Base-by-base conservation (phyloP, 2,888 invertebrate species). In the Mystacides longicornis region DNA sequence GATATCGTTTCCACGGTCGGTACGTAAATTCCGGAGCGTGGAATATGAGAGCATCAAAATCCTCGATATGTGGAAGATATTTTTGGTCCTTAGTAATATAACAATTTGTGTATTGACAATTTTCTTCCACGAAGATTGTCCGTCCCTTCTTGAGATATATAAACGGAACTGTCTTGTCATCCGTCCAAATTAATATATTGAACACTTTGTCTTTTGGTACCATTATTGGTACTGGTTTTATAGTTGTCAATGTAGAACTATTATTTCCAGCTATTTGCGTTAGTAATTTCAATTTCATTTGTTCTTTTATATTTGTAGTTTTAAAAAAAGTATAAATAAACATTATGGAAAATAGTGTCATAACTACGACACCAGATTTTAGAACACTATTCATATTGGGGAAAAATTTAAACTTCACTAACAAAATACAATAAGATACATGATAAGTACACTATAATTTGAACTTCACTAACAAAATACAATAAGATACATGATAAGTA, bases 111-210 rank as follows among this genome's bases (percentile, higher is more conserved):
- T 64, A 62, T 0, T 65, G 47, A 63, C 73, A 74, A 1, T 65
- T 65, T 51, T 64, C 65, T 2, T 63, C 60, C 20, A 64, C 58
- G 47, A 73, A 73, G 4, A 65, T 65, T 16, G 64, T 57, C 19
- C 49, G 62, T 1, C 70, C 72, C 23, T 60, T 51, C 9, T 64
- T 63, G 58, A 74, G 65, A 42, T 66, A 67, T 9, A 64, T 63
- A 55, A 72, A 71, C 0, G 72, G 71, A 3, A 67, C 65, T 3
- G 54, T 62, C 3, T 59, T 55, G 7, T 65, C 56, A 1, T 63
- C 62, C 1, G 65, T 70, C 73, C 74, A 76, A 55, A 75, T 68
- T 0, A 75, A 62, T 33, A 77, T 69, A 50, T 52, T 42, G 46
- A 11, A 46, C 23, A 14, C 14, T 37, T 27, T 27, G 27, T 27